Conservation (phyloP, 2,797 vertebrate genomes). For the Smutsia temminckii region DNA sequence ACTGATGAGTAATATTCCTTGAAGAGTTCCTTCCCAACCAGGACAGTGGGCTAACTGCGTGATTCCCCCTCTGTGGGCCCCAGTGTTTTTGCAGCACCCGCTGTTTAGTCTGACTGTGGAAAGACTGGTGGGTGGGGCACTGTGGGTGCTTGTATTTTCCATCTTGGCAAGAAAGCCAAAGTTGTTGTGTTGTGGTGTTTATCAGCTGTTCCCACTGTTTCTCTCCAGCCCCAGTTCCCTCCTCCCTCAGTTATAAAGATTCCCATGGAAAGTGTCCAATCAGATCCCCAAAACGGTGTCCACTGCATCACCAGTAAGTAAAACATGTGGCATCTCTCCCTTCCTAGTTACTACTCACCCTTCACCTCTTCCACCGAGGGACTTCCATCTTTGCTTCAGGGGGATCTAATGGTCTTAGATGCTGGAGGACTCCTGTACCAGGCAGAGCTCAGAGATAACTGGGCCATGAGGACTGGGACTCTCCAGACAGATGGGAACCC, state of each 20-base stretch:
- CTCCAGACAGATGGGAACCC: neutral
- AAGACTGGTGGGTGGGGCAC: neutral
- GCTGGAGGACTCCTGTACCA: neutral
- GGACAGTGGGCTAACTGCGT: neutral
- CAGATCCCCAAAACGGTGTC: constrained; percentile 79
- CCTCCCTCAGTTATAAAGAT: constrained; percentile 84
- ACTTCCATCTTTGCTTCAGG: neutral
- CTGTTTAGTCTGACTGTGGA: neutral
- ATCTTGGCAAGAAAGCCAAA: constrained; percentile 15
- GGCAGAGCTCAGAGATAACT: neutral
- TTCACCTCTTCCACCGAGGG: neutral
- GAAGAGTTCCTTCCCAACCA: neutral
- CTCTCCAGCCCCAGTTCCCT: constrained; percentile 83
- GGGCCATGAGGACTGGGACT: neutral
- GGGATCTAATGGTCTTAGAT: neutral
- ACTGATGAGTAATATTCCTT: neutral
- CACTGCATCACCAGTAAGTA: constrained; percentile 83
- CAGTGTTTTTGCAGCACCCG: neutral
- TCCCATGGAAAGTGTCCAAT: constrained; percentile 80
- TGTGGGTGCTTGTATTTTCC: neutral
- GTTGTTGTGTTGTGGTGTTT: constrained; percentile 57
- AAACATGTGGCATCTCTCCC: neutral
- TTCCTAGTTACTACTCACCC: neutral
- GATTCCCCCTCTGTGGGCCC: neutral
- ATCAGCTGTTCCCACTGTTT: constrained; percentile 74